A percentile compares a stretch with the other conserved stretches of the same genome.
Evolutionary conservation across 2,888 invertebrate species (phyloP).

Genomic region (Flexamia atlantica): DNA sequence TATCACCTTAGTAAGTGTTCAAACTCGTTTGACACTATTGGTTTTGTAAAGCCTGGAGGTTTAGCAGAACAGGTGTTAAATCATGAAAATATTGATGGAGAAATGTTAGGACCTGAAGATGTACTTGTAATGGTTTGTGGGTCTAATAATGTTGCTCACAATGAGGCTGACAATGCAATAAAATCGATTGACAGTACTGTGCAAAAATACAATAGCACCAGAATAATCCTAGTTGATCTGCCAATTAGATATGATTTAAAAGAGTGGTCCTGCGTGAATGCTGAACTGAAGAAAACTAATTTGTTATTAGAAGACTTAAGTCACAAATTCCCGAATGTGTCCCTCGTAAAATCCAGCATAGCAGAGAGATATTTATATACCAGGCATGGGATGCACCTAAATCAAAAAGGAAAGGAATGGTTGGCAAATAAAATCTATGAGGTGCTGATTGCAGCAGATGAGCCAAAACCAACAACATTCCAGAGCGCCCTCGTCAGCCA

Average conservation of each 20-base stretch:
- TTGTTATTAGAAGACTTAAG: not conserved
- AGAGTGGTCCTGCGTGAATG: not conserved
- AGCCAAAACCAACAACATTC: not conserved
- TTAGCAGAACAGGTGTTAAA: constrained; percentile 17
- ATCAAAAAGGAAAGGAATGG: constrained; percentile 2
- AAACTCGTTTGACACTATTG: constrained; percentile 15
- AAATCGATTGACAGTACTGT: not conserved
- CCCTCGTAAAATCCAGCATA: not conserved
- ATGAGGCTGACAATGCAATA: constrained; percentile 4
- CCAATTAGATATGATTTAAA: constrained; percentile 37
- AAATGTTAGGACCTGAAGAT: constrained; percentile 22
- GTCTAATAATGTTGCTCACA: constrained; percentile 11
- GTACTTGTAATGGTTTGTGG: constrained; percentile 12
- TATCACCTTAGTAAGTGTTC: not conserved
- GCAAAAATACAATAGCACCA: constrained; percentile 20
- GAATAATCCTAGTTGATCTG: constrained; percentile 9
- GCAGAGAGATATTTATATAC: constrained; percentile 38
- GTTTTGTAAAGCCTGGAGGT: constrained; percentile 21
- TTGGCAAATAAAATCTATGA: constrained; percentile 11
- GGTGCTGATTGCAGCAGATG: not conserved
- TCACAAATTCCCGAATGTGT: constrained; percentile 13
- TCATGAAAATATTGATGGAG: not conserved
- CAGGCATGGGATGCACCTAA: constrained; percentile 35
- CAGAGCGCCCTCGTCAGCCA: not conserved
- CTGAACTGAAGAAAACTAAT: not conserved